Evolutionary conservation across 2,888 invertebrate species (phyloP).

Genomic region (Anorthoa munda): DNA sequence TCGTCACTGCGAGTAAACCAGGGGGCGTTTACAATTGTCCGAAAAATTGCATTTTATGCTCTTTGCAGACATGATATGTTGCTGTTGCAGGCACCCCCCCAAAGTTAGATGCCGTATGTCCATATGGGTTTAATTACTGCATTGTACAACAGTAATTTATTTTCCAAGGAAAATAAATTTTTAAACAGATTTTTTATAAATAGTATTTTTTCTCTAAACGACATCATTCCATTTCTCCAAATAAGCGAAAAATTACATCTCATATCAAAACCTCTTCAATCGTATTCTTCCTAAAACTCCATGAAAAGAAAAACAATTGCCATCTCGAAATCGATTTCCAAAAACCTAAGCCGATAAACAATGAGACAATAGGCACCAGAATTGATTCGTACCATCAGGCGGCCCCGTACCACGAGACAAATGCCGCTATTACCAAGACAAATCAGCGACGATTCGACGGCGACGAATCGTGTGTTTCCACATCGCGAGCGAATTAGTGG

Average conservation of each 20-base stretch:
- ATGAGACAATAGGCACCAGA: slow-evolving; percentile 65
- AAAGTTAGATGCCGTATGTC: too few relatives aligned
- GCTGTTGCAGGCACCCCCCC: too few relatives aligned
- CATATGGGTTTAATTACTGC: too few relatives aligned
- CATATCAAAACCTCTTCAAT: neutral
- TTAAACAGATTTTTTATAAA: too few relatives aligned
- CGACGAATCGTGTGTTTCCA: slow-evolving; percentile 70
- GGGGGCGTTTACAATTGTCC: too few relatives aligned
- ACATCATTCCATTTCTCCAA: too few relatives aligned
- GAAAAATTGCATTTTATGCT: too few relatives aligned
- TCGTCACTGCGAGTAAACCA: too few relatives aligned
- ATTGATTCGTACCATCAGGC: slow-evolving; percentile 70
- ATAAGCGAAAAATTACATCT: neutral
- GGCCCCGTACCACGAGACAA: slow-evolving; percentile 63
- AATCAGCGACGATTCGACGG: slow-evolving; percentile 67
- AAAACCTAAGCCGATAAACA: slow-evolving; percentile 63
- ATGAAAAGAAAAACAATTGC: slow-evolving; percentile 23
- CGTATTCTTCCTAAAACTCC: neutral
- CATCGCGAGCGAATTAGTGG: slow-evolving; percentile 67
- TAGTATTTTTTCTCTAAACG: too few relatives aligned
- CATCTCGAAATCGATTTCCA: slow-evolving; percentile 25
- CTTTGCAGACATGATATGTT: too few relatives aligned
- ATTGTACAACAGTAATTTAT: too few relatives aligned
- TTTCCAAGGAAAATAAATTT: too few relatives aligned
- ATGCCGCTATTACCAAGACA: slow-evolving; percentile 72